Conservation (phyloP, 2,888 invertebrate genomes). For the Meteorus cinctellus region DNA sequence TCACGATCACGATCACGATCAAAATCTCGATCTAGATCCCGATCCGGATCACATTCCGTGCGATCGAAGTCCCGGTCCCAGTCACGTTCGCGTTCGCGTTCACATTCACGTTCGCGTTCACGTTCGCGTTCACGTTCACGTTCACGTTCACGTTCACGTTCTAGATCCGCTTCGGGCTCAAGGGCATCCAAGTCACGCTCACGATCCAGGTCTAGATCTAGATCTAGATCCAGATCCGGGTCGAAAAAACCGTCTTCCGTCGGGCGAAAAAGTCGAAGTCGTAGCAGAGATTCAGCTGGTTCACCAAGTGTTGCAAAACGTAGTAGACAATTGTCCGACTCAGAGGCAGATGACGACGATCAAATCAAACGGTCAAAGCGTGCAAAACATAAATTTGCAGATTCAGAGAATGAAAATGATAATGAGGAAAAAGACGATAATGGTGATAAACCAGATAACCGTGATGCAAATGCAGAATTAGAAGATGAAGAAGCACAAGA, state of each 20-base stretch:
- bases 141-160: constrained; percentile 18
- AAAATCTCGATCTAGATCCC: constrained; percentile 61
- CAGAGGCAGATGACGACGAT: constrained; percentile 77
- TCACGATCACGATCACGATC: constrained; percentile 38
- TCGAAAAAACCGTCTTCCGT: constrained; percentile 49
- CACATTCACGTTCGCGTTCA: constrained; percentile 31
- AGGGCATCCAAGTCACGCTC: constrained; percentile 53
- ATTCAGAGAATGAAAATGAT: constrained; percentile 70
- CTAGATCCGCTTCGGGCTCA: constrained; percentile 53
- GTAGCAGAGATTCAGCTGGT: constrained; percentile 60
- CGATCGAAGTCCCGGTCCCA: constrained; percentile 35
- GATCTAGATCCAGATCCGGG: constrained; percentile 59
- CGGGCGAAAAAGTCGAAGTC: constrained; percentile 55
- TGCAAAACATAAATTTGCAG: constrained; percentile 64
- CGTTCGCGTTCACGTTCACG: neutral
- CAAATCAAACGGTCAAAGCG: constrained; percentile 66
- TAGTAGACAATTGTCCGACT: constrained; percentile 76
- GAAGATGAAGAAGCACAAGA: constrained; percentile 77
- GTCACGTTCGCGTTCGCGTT: constrained; percentile 47
- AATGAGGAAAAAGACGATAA: constrained; percentile 62
- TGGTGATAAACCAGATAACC: constrained; percentile 60
- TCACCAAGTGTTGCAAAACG: constrained; percentile 59
- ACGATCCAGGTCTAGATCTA: constrained; percentile 58
- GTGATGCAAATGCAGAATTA: constrained; percentile 63
- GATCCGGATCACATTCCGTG: constrained; percentile 44